phyloP scores from a whole-genome alignment of 2,888 invertebrate genomes.

The Idaea biselata region DNA sequence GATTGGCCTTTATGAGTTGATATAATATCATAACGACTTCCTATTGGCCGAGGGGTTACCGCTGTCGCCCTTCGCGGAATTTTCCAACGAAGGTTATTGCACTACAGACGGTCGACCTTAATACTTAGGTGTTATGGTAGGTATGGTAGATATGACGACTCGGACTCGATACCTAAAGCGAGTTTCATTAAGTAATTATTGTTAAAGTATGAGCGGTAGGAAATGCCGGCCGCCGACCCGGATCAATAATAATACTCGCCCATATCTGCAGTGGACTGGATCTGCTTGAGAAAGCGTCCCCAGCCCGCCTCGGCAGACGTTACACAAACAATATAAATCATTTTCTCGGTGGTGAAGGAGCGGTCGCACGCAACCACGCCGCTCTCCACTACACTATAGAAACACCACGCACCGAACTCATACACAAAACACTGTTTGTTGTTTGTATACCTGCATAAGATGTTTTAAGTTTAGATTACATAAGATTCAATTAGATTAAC shows the following conservation, averaged over 20 bases:
- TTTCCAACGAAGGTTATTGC: constrained; percentile 64
- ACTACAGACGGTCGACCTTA: constrained; percentile 29
- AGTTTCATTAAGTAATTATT: constrained; percentile 49
- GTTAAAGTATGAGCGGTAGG: constrained; percentile 72
- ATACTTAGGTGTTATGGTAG: constrained; percentile 47
- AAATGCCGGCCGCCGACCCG: constrained; percentile 71
- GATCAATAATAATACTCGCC: constrained; percentile 81
- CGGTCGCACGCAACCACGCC: constrained; percentile 53
- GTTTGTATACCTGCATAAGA: too few species aligned
- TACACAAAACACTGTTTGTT: background rate
- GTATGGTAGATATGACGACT: constrained; percentile 55
- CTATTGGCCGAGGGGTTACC: constrained; percentile 75
- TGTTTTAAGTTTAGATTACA: too few species aligned
- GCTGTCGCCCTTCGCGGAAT: constrained; percentile 48
- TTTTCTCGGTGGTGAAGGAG: constrained; percentile 67
- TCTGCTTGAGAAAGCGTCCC: constrained; percentile 73
- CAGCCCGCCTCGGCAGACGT: constrained; percentile 45
- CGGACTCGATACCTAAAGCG: constrained; percentile 69
- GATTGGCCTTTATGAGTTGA: constrained; percentile 79
- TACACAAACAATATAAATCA: constrained; percentile 79
- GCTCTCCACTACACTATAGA: background rate
- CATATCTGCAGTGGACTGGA: constrained; percentile 80
- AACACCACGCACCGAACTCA: background rate
- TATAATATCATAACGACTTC: constrained; percentile 83
- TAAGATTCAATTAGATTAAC: too few species aligned